Evolutionary conservation across 2,797 vertebrate genomes (phyloP).

Genomic region (Telmatherina bonti): DNA sequence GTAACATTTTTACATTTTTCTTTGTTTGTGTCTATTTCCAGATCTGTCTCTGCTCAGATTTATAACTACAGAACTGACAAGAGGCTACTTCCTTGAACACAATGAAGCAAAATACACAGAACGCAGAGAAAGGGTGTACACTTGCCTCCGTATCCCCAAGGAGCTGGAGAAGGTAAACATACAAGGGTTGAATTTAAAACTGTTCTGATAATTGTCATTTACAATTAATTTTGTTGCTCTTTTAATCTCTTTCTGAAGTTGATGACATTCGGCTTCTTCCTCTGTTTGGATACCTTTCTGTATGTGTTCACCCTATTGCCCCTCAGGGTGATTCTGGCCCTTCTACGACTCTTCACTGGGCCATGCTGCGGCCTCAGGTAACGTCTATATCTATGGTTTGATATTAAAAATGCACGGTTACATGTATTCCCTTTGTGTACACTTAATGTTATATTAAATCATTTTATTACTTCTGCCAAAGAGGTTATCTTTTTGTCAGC

Average conservation of each 20-base stretch:
- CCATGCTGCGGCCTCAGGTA: constrained; percentile 96
- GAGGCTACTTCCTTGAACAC: constrained; percentile 99
- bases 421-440: background rate
- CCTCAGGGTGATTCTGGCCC: constrained; percentile 92
- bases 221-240: background rate
- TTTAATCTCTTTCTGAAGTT: constrained; percentile 79
- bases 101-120: constrained; percentile 99
- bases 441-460: background rate
- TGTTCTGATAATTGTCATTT: background rate
- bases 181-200: background rate
- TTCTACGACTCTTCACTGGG: constrained; percentile 90
- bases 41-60: constrained; percentile 95
- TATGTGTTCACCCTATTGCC: constrained; percentile 98
- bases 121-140: constrained; percentile 96
- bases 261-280: constrained; percentile 98
- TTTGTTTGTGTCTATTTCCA: constrained; percentile 59
- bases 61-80: constrained; percentile 94
- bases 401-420: background rate
- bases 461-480: background rate
- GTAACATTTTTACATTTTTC: background rate
- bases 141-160: constrained; percentile 96
- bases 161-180: constrained; percentile 94
- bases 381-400: background rate
- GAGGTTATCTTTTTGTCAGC: too few species aligned
- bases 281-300: constrained; percentile 98